Percentiles rank a stretch among this genome's conserved stretches.
Conservation (phyloP, 2,797 vertebrate genomes). For the Betta splendens region DNA sequence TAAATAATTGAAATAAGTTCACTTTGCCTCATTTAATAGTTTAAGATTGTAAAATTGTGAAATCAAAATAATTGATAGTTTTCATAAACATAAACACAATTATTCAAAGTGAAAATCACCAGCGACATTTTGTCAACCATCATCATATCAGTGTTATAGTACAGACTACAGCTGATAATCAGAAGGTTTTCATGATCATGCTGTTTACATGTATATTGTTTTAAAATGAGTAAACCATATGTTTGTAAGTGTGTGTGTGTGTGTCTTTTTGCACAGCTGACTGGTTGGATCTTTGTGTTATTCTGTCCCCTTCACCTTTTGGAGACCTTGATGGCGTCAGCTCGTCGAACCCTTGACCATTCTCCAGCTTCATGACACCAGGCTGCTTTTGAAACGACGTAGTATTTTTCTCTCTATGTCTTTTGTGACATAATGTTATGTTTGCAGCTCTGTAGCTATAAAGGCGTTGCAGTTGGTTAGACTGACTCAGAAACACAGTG, state of each 20-base stretch:
- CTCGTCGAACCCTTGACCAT: neutral
- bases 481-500: constrained; percentile 15
- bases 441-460: neutral
- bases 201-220: constrained; percentile 52
- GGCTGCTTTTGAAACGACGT: constrained; percentile 5
- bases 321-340: constrained; percentile 25
- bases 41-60: too few relatives aligned
- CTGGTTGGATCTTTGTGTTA: neutral
- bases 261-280: constrained; percentile 3
- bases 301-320: too few relatives aligned
- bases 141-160: constrained; percentile 5
- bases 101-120: too few relatives aligned
- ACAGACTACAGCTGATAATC: neutral
- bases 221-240: constrained; percentile 55
- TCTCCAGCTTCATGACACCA: neutral
- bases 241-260: constrained; percentile 34
- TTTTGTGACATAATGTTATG: neutral
- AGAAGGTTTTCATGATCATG: constrained; percentile 33
- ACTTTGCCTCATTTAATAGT: too few relatives aligned
- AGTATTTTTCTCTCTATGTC: too few relatives aligned
- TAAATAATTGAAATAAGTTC: too few relatives aligned
- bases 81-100: too few relatives aligned
- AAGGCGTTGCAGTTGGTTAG: constrained; percentile 11
- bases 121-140: neutral
- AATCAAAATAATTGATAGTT: too few relatives aligned